Evolutionary conservation across 2,888 invertebrate genomes (phyloP), one percentile per base, ranked within the genome.

Genomic region (Plusia festucae): DNA sequence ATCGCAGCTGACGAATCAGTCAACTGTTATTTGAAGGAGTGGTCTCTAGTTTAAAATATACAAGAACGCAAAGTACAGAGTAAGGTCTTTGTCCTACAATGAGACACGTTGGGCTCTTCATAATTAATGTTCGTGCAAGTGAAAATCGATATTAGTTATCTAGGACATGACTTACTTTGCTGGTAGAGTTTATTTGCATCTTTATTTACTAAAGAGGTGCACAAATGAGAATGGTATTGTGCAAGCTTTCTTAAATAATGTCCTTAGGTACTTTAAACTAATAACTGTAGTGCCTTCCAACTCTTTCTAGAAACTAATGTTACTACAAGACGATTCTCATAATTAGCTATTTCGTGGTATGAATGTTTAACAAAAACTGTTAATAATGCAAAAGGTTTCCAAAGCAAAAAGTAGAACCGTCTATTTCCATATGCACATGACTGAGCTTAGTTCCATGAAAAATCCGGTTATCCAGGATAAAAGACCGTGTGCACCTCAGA

Each of bases 91-190:
- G 20, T 11, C 18, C 46, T 49, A 20, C 46, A 49, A 18, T 18
- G 46, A 20, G 46, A 20, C 46, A 18, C 11, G 9, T 18, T 20
- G 11, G 46, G 11, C 20, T 46, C 46, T 46, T 49, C 18, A 49
- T 49, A 49, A 49, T 49, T 49, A 20, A 49, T 49, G 20, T 40
- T n/a, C 40, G 46, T 49, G 46, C 46, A 49, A 3, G 46, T 49
- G 20, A 18, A 18, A 49, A 49, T 49, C 46, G 18, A 49, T 49
- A 49, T 49, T 20, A 20, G 46, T 49, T 49, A 20, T 18, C 46
- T 20, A 18, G 46, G 40, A 40, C 40, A 40, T 40, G 40, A 40
- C 40, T 40, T 40, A 40, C 40, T 40, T 40, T 40, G 40, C 40
- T n/a, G n/a, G n/a, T 40, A n/a, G n/a, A n/a, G 40, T 40, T 40